These are phyloP conservation scores for Hemicrepidius hirtus DNA, from an alignment of 2,888 invertebrate species.

Conservation along the genomic window DNA sequence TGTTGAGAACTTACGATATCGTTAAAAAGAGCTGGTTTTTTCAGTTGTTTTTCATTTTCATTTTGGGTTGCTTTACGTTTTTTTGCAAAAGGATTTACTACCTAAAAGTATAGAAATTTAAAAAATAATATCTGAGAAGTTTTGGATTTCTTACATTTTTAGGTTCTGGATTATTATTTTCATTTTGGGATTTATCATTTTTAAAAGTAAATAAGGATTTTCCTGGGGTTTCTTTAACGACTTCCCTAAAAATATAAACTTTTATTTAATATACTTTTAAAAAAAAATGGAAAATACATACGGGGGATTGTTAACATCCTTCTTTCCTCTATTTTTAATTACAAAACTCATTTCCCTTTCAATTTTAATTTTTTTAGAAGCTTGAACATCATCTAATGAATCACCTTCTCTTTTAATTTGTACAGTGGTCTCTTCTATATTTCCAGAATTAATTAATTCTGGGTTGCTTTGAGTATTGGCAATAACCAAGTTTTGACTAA, in stretches of 20 bases:
- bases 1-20: not conserved
- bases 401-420: constrained; percentile 36
- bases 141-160: not conserved
- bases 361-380: constrained; percentile 32
- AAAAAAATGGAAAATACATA: not conserved
- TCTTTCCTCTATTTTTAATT: not conserved
- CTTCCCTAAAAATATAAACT: too few species aligned
- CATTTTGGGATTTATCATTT: not conserved
- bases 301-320: not conserved
- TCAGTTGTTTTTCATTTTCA: constrained; percentile 3
- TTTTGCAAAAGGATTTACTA: constrained; percentile 32
- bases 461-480: not conserved
- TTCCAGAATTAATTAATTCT: not conserved
- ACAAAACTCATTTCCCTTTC: not conserved
- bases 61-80: constrained; percentile 31
- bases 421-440: not conserved
- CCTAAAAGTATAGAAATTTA: constrained; percentile 8
- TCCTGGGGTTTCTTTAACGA: not conserved
- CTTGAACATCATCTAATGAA: constrained; percentile 10
- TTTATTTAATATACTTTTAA: too few species aligned
- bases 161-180: not conserved
- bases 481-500: not conserved
- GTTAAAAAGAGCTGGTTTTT: not conserved
- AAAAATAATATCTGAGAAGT: not conserved
- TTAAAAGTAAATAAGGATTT: constrained; percentile 22